phyloP scores from a whole-genome alignment of 1,140 invertebrate species.

The Musca domestica region DNA sequence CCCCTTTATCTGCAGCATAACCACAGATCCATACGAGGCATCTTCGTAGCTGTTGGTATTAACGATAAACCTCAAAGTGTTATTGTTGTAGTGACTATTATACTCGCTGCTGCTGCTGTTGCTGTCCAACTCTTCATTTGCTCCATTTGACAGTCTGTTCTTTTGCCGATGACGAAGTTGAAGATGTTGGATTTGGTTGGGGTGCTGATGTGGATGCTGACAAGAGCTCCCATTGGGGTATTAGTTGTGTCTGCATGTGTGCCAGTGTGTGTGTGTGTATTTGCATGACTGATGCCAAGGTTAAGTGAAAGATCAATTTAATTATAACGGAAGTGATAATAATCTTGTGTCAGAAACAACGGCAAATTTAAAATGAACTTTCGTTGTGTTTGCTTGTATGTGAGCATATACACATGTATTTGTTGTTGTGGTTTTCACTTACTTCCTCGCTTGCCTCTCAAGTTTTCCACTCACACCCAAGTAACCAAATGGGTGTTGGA shows the following conservation, averaged over 20 bases:
- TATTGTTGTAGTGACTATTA: neutral
- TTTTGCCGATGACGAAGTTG: neutral
- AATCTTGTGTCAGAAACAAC: constrained; percentile 1
- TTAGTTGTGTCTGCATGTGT: neutral
- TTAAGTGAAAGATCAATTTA: constrained; percentile 25
- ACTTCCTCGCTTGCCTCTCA: too few species aligned
- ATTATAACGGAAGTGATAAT: constrained; percentile 25
- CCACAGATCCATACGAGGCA: too few species aligned
- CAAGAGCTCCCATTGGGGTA: neutral
- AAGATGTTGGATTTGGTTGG: neutral
- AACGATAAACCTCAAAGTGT: too few species aligned
- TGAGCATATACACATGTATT: too few species aligned
- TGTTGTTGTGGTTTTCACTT: too few species aligned
- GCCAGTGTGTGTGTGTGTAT: neutral
- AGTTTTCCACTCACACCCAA: too few species aligned
- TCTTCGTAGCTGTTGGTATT: too few species aligned
- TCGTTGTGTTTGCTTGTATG: too few species aligned
- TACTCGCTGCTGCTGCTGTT: neutral
- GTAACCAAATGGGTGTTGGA: too few species aligned
- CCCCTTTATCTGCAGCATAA: too few species aligned
- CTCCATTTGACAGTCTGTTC: neutral
- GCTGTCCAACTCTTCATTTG: neutral
- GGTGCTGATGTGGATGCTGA: too few species aligned
- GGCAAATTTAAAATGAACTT: too few species aligned
- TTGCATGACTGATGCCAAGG: constrained; percentile 21